These are phyloP conservation scores for Philantomba maxwellii DNA, from an alignment of 2,113 vertebrate species.

Conservation along the genomic window DNA sequence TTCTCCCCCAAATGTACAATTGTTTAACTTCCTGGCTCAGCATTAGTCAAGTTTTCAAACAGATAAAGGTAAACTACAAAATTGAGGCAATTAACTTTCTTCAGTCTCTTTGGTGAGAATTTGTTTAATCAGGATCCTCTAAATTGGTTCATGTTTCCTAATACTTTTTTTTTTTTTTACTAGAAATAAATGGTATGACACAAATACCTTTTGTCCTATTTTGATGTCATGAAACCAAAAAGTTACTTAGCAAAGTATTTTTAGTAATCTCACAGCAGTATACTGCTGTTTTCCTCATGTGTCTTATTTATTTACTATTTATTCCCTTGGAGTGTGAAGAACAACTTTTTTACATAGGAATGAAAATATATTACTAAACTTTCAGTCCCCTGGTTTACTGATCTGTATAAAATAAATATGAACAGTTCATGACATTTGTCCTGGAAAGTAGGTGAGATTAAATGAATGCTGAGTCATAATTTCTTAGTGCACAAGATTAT, in stretches of 20 bases:
- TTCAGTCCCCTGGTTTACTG: background rate
- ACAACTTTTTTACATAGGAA: background rate
- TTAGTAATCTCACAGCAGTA: background rate
- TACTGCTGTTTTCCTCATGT: background rate
- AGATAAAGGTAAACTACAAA: background rate
- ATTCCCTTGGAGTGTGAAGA: background rate
- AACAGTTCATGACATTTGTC: background rate
- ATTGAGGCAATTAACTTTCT: background rate
- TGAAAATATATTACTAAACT: background rate
- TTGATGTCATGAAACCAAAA: background rate
- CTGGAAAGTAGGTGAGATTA: background rate
- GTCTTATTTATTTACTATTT: background rate
- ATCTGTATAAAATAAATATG: background rate
- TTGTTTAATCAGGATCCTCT: background rate
- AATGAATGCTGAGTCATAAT: background rate
- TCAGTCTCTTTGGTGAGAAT: background rate
- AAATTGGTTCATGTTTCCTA: background rate
- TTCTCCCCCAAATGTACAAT: background rate
- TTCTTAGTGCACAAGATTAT: background rate
- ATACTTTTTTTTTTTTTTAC: background rate
- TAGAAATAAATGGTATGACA: background rate
- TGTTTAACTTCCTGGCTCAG: background rate
- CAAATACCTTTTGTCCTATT: background rate
- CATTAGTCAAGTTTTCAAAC: background rate
- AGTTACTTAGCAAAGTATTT: background rate